A percentile compares a stretch with the other conserved stretches of the same genome.
Conservation (phyloP, 2,888 invertebrate species). For the Troides aeacus region DNA sequence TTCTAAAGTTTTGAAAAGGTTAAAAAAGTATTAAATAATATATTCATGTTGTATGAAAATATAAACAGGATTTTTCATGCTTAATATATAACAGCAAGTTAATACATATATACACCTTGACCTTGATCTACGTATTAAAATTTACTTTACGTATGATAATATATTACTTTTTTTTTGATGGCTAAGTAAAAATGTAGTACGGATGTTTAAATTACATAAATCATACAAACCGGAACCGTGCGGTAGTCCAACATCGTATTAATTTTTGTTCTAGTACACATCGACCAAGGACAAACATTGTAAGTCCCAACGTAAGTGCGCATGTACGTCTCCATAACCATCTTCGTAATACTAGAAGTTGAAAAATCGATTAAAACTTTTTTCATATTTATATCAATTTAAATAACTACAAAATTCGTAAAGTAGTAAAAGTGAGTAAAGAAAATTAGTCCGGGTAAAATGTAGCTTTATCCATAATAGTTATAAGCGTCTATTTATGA, state of each 20-base stretch:
- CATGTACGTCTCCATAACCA: not conserved
- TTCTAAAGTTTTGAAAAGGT: constrained; percentile 1
- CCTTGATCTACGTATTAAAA: not conserved
- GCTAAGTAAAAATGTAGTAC: constrained; percentile 20
- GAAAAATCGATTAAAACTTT: not conserved
- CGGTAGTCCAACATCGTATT: not conserved
- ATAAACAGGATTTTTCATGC: not conserved
- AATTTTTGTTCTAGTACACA: constrained; percentile 2
- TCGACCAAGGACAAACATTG: not conserved
- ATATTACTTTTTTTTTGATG: constrained; percentile 17
- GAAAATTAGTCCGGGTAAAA: not conserved
- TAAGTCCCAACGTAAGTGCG: not conserved
- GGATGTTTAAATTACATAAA: constrained; percentile 14
- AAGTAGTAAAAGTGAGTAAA: not conserved
- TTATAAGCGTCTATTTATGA: too few species aligned
- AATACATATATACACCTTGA: too few species aligned
- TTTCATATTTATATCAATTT: not conserved
- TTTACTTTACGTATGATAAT: constrained; percentile 28
- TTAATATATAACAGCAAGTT: too few species aligned
- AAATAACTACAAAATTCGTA: not conserved
- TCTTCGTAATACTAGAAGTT: not conserved
- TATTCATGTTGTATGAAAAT: not conserved
- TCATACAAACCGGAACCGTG: not conserved
- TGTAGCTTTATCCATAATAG: too few species aligned
- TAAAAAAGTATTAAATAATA: not conserved